Base-by-base conservation (phyloP, 2,797 vertebrate species). In the Anguilla pacifica region DNA sequence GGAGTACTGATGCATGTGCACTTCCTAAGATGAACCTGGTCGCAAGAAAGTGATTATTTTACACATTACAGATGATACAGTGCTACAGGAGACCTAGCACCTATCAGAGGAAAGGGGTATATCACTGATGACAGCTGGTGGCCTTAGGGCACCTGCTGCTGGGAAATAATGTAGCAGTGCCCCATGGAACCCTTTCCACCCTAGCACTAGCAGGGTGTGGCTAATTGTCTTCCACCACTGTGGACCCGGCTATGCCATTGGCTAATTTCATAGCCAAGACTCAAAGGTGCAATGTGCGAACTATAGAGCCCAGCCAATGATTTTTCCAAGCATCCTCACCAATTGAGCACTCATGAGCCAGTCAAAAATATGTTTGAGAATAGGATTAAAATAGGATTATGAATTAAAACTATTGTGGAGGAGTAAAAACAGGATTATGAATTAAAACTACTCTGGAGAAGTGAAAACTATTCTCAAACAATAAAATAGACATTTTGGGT, bases 331-430 rank as follows among this genome's bases (percentile, higher is more conserved):
- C 51, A 59, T 59, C 57, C 3, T 59, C 13, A 17, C 57, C 64
- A 70, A 70, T 3, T 17, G 59, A 61, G 22, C 13, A 5, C 19
- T 61, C 11, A 17, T 19, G 17, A 61, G 17, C 51, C 51, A 61
- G 11, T 61, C 59, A 61, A 61, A 70, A 70, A 70, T 70, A 70
- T 70, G 64, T 70, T 70, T 70, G 64, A 70, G 64, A 11, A 28
- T 25, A 70, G 64, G 64, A 70, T 70, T 70, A 70, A 70, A 70
- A 70, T 28, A 70, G n/a, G 64, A 70, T 70, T 70, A 70, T 70
- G 64, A 28, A 67, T 67, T 6, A 57, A 67, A 67, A 31, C 64
- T 28, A 28, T 7, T 25, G 22, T n/a, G 67, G 67, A 28, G n/a
- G 59, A 64, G 17, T 70, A 11, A 70, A 70, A 70, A 70, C 11